Evolutionary conservation across 2,888 invertebrate genomes (phyloP), one percentile per base, ranked within the genome.

Genomic region (Oscheius onirici): DNA sequence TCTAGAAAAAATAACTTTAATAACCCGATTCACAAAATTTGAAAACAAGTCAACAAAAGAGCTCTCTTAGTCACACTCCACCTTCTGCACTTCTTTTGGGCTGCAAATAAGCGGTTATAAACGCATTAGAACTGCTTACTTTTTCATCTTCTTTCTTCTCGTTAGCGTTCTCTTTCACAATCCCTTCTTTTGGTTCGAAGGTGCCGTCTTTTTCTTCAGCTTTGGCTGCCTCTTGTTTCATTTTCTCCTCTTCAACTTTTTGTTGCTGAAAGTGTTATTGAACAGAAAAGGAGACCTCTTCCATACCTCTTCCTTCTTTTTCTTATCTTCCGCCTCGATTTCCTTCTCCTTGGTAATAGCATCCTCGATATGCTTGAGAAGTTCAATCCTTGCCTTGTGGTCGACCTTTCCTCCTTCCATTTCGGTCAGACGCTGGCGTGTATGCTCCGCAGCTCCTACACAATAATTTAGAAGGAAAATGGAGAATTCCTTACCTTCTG

Each of bases 391-490:
- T 11, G 79, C 86, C 61, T 86, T 83, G 73, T 86, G 81, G 66
- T 87, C 85, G 24, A 86, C 77, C 41, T 74, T 75, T 43, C 84
- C 86, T 60, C 86, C 86, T 70, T 86, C 86, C 74, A 87, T 72
- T 71, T 87, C 85, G 3, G 84, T 85, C 20, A 86, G 76, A 57
- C 84, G 83, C 69, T 86, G 84, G 11, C 78, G 74, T 10, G 85
- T 87, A 13, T 81, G 78, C 63, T 86, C 86, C 20, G 83, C 82
- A 57, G 86, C 77, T 20, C 81, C 83, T 77, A n/a, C 5, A 34
- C 34, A 34, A 34, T 6, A 3, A 34, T 8, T 34, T 8, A 55
- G n/a, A 20, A 43, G 1, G 5, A n/a, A 8, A 11, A 20, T 3
- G 41, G n/a, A 41, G 20, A 24, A 8, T 55, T 17, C 13, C 43